phyloP scores from a whole-genome alignment of 2,113 vertebrate species.

The Oxyruncus cristatus region DNA sequence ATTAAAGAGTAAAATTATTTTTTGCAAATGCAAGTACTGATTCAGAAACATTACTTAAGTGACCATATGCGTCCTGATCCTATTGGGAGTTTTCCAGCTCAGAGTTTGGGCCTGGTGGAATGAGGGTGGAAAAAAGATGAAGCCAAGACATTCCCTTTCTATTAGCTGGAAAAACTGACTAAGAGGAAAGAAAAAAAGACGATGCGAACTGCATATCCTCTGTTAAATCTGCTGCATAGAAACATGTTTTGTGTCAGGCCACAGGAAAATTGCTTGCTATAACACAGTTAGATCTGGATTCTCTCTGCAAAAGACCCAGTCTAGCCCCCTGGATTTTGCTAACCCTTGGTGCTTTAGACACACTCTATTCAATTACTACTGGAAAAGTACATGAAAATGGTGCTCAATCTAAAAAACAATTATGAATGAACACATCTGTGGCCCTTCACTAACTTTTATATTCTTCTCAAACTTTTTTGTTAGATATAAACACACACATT shows the following conservation, averaged over 20 bases:
- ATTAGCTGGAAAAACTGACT: slow-evolving; percentile 35
- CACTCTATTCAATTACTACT: neutral
- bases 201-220: neutral
- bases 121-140: slow-evolving; percentile 25
- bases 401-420: neutral
- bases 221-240: neutral
- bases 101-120: neutral
- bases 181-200: neutral
- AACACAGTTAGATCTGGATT: neutral
- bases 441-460: neutral
- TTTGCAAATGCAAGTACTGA: slow-evolving; percentile 5
- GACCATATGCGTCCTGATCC: neutral
- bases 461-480: neutral
- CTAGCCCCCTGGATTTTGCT: neutral
- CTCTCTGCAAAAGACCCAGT: neutral
- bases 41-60: slow-evolving; percentile 11
- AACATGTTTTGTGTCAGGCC: neutral
- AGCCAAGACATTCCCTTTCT: slow-evolving; percentile 38
- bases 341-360: neutral
- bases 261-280: neutral
- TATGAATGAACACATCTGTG: neutral
- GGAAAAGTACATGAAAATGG: neutral
- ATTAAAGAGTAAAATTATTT: neutral
- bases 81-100: neutral
- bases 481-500: neutral